Evolutionary conservation across 37 sponge, comb jelly and placozoan genomes (phyloP), one percentile per base, ranked within the genome.

Genomic region (Cliona cf. orientalis): DNA sequence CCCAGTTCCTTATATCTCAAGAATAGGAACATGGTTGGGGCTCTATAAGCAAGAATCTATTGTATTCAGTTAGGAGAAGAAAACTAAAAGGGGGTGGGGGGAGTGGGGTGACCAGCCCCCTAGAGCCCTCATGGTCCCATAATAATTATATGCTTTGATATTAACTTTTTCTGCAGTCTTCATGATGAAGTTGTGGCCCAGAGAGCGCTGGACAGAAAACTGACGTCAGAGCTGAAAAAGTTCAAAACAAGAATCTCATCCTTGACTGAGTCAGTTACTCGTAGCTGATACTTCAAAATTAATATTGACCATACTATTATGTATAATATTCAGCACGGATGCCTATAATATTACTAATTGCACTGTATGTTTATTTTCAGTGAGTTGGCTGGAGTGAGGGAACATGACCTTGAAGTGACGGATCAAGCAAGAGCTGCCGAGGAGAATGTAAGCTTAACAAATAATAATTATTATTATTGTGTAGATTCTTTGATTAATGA

Each of bases 131-230:
- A n/a, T n/a, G n/a, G n/a, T 17, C 11, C 11, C 55, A 19, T 49
- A 49, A 49, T 49, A 49, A 49, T 49, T 49, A 66, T 66, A 19
- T 29, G 3, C 25, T 62, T 21, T 66, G 11, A 31, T 29, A 5
- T 5, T 31, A n/a, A 31, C 38, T 31, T 31, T 66, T 19, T 66
- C 2, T 70, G 45, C 66, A 93, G 95, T 57, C 82, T 99, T 2
- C 95, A 99, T 77, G 87, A 99, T 59, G 97, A 99, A 62, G 72
- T 99, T 57, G 57, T 94, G 42, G 97, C 97, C 17, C 99, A 99
- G 90, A 80, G 97, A 78, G 89, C 95, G 5, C 84, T 99, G 38
- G 93, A 94, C 58, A 90, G 91, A 42, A 92, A 89, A 26, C 85
- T 99, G 33, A 80, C 91, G 3, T 33, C 72, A 19, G 99, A 99